Evolutionary conservation across 2,888 invertebrate species (phyloP).

Genomic region (Eugnorisma glareosa): DNA sequence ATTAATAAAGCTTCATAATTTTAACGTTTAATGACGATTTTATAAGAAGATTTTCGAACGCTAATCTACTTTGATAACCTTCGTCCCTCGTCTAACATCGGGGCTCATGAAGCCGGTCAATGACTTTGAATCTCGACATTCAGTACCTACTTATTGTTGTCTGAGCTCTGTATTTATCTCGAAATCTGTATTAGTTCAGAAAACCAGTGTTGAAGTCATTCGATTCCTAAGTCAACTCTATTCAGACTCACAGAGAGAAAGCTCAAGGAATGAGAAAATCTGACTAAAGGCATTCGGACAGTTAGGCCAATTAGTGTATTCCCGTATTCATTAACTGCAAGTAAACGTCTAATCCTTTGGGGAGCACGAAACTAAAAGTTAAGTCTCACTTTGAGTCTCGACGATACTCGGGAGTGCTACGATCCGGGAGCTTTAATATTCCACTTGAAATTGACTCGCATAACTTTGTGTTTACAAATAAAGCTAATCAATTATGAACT

Average conservation of each 20-base stretch:
- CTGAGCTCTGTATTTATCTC: constrained; percentile 30
- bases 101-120: constrained; percentile 39
- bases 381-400: constrained; percentile 51
- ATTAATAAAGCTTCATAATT: constrained; percentile 6
- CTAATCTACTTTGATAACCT: constrained; percentile 29
- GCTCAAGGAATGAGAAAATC: constrained; percentile 1
- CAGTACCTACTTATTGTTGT: constrained; percentile 39
- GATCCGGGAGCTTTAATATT: constrained; percentile 51
- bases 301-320: constrained; percentile 54
- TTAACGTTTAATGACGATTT: constrained; percentile 9
- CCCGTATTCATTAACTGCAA: constrained; percentile 64
- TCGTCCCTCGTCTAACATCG: constrained; percentile 21
- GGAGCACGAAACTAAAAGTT: constrained; percentile 69
- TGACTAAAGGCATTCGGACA: constrained; percentile 20
- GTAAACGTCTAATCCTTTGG: constrained; percentile 58
- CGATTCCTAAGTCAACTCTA: neutral
- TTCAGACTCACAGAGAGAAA: neutral
- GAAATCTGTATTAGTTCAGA: neutral
- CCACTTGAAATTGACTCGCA: constrained; percentile 51
- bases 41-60: constrained; percentile 1
- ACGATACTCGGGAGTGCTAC: constrained; percentile 32
- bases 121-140: constrained; percentile 50
- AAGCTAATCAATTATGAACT: constrained; percentile 51
- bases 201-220: neutral
- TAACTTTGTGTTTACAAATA: constrained; percentile 58